Base-by-base conservation (phyloP, 2,888 invertebrate species). In the Cyclophora punctaria region DNA sequence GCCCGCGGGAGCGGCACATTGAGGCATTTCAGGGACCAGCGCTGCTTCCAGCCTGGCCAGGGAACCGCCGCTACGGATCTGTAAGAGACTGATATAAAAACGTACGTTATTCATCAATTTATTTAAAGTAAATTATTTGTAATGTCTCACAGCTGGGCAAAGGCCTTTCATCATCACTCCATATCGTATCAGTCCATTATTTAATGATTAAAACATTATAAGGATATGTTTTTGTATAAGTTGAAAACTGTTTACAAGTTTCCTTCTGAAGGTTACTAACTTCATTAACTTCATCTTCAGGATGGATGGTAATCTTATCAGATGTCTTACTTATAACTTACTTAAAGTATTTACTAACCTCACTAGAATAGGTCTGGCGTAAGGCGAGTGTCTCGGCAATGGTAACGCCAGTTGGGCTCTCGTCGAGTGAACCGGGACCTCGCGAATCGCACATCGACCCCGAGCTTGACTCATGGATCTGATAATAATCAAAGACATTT, bases 341-440 rank as follows among this genome's bases (percentile, higher is more conserved):
- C 20, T 20, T 20, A 20, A 20, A 20, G 20, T 20, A 20, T 20
- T 59, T 71, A 91, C 44, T 33, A 20, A 44, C 91, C 90, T 89
- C 42, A 90, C 69, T 57, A 92, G 89, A 5, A 91, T 90, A 0
- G 91, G 86, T 55, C 87, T 89, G 20, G 86, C 88, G 56, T 91
- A 92, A 0, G 92, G 90, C 0, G 92, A 92, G 2, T 74, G 70
- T 7, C 77, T 80, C 0, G 90, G 82, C 66, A 92, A 78, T 0
- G 92, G 91, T 58, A 92, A 86, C 0, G 91, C 91, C 2, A 92
- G 82, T 34, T 85, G 83, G 3, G 91, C 89, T 3, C 86, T 79
- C 0, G 92, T 91, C 1, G 90, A 88, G 2, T 84, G 80, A 2
- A 92, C 86, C 0, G 89, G 84, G 41, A 92, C 71, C 66, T 92